Evolutionary conservation across 2,888 invertebrate genomes (phyloP).

Genomic region (Netelia fuscicornis): DNA sequence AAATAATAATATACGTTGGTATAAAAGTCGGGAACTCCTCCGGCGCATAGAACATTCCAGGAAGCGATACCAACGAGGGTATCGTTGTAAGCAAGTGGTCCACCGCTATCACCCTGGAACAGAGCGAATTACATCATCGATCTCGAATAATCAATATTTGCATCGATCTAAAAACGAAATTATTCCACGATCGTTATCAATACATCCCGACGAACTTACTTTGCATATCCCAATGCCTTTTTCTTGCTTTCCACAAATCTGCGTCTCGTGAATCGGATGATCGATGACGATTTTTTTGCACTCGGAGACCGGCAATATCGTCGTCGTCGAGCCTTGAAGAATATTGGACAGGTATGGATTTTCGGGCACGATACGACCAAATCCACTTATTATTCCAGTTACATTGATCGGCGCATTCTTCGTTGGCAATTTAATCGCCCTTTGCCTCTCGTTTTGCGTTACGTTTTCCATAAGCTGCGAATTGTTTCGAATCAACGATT

Average conservation of each 20-base stretch:
- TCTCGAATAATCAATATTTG: background rate
- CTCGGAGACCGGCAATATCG: slow-evolving; percentile 1
- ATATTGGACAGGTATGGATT: slow-evolving; percentile 35
- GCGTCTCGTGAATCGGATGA: slow-evolving; percentile 29
- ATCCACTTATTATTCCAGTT: slow-evolving; percentile 51
- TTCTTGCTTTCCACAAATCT: slow-evolving; percentile 51
- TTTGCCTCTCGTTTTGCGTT: slow-evolving; percentile 32
- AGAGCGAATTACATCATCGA: slow-evolving; percentile 1
- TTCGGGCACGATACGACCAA: slow-evolving; percentile 39
- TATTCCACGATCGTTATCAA: background rate
- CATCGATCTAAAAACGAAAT: background rate
- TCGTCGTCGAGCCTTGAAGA: slow-evolving; percentile 17
- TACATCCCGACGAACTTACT: slow-evolving; percentile 12
- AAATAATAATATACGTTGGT: slow-evolving; percentile 65
- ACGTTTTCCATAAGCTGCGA: slow-evolving; percentile 45
- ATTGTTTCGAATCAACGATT: background rate
- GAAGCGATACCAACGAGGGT: slow-evolving; percentile 68
- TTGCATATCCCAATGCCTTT: slow-evolving; percentile 59
- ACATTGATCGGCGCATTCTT: slow-evolving; percentile 21
- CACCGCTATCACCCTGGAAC: slow-evolving; percentile 72
- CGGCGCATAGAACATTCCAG: slow-evolving; percentile 61
- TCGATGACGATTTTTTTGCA: slow-evolving; percentile 42
- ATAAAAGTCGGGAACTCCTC: slow-evolving; percentile 66
- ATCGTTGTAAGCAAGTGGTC: slow-evolving; percentile 63
- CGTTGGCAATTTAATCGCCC: slow-evolving; percentile 31